Base-by-base conservation (phyloP, 2,888 invertebrate genomes). In the Trachelus iudaicus region DNA sequence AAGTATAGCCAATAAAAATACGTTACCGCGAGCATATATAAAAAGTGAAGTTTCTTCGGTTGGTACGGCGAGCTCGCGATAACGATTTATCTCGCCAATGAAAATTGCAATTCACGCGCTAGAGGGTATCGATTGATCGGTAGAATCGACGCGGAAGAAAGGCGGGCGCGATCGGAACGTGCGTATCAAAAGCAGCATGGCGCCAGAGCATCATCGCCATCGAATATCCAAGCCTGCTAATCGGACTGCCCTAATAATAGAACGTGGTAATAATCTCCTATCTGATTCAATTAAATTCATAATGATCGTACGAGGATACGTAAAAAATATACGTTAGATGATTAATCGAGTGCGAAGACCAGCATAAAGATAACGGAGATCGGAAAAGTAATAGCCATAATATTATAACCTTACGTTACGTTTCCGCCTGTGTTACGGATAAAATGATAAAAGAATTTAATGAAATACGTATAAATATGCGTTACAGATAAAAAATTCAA, bases 311-410 rank as follows among this genome's bases (percentile, higher is more conserved):
- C 12, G 69, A 34, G 34, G 11, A 71, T 34, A 69, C 34, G 73
- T 68, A 13, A 73, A 76, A 71, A 33, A 74, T 74, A 73, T 35
- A 31, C 33, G 34, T 68, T 15, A 68, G 15, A 69, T 73, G 71
- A 37, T 73, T 74, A 56, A 34, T 75, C 34, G 73, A 75, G 40
- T 75, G 69, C 23, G 75, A 35, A 30, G 40, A 77, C 40, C 75
- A 34, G 75, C 77, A 69, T 56, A 77, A 75, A 75, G 75, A 79
- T 79, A 73, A 31, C 56, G 1, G 35, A 68, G 56, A 56, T 56
- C 56, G 56, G 9, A 6, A 56, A 23, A 23, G 23, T 56, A 56
- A 56, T 56, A 23, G 56, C 56, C 56, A 23, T 56, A 40, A 40
- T 4, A 13, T 40, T 40, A 40, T 40, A 6, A 56, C 23, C 9